These are phyloP conservation scores for Erannis defoliaria DNA, from an alignment of 2,888 invertebrate species.

Conservation along the genomic window DNA sequence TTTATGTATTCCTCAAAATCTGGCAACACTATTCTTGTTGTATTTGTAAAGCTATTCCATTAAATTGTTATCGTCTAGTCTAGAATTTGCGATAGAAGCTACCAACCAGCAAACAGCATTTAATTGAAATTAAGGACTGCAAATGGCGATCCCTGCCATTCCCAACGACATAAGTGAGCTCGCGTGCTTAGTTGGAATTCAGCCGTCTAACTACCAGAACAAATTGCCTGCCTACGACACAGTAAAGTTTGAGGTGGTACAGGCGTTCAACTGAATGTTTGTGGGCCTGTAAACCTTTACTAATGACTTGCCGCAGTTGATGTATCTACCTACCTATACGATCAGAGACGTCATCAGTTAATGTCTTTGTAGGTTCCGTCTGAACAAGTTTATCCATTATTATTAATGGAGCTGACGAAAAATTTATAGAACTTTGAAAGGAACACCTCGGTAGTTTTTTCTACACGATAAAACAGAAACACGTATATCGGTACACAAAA, in stretches of 20 bases:
- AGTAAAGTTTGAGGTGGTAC: conserved; percentile 56
- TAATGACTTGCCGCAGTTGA: conserved; percentile 26
- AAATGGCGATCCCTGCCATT: conserved; percentile 32
- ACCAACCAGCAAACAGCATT: conserved; percentile 6
- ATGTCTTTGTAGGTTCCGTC: neutral
- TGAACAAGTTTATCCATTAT: neutral
- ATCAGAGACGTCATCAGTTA: too few species aligned
- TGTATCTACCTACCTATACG: neutral
- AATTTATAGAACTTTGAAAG: too few species aligned
- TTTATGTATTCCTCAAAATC: neutral
- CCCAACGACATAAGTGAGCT: conserved; percentile 38
- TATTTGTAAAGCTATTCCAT: conserved; percentile 6
- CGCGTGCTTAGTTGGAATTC: conserved; percentile 57
- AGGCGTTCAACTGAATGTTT: conserved; percentile 48
- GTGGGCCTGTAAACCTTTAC: conserved; percentile 35
- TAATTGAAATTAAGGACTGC: conserved; percentile 36
- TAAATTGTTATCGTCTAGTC: conserved; percentile 16
- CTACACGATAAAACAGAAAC: too few species aligned
- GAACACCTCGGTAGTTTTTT: too few species aligned
- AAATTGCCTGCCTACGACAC: conserved; percentile 56
- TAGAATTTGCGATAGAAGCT: conserved; percentile 26
- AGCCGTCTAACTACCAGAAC: conserved; percentile 47
- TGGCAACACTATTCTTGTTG: neutral
- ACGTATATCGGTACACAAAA: too few species aligned
- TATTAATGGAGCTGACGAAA: too few species aligned